These are phyloP conservation scores for Holcopasites calliopsidis DNA, from an alignment of 1,140 invertebrate genomes.

Conservation along the genomic window DNA sequence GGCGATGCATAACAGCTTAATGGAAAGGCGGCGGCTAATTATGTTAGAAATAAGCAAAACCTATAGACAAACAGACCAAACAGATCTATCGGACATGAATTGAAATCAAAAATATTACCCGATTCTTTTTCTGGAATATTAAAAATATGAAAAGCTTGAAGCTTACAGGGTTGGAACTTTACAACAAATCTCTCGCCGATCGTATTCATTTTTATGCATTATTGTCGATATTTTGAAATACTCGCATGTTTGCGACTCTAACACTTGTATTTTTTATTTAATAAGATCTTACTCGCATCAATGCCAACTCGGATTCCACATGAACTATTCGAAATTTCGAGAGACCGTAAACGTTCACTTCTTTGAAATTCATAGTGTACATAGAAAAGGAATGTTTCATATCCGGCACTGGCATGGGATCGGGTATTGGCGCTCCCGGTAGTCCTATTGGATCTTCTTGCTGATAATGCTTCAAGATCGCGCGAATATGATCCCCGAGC, in stretches of 20 bases:
- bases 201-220: neutral
- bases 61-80: conserved; percentile 19
- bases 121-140: too few species aligned
- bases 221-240: neutral
- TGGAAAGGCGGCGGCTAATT: neutral
- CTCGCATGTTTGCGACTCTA: neutral
- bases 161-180: too few species aligned
- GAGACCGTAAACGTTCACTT: conserved; percentile 86
- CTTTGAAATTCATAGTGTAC: conserved; percentile 85
- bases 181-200: too few species aligned
- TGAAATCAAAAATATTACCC: too few species aligned
- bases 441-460: conserved; percentile 88
- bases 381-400: conserved; percentile 86
- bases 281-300: conserved; percentile 81
- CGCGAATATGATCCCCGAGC: conserved; percentile 85
- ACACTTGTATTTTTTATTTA: neutral
- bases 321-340: conserved; percentile 88
- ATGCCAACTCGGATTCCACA: conserved; percentile 84
- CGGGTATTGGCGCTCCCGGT: conserved; percentile 87
- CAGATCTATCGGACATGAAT: too few species aligned
- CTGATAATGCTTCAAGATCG: conserved; percentile 90
- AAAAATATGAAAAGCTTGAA: too few species aligned
- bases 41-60: conserved; percentile 6
- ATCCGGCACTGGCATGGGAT: conserved; percentile 89
- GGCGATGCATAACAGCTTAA: neutral